Evolutionary conservation across 2,113 vertebrate species (phyloP), one percentile per base, ranked within the genome.

Genomic region (Esox niger): DNA sequence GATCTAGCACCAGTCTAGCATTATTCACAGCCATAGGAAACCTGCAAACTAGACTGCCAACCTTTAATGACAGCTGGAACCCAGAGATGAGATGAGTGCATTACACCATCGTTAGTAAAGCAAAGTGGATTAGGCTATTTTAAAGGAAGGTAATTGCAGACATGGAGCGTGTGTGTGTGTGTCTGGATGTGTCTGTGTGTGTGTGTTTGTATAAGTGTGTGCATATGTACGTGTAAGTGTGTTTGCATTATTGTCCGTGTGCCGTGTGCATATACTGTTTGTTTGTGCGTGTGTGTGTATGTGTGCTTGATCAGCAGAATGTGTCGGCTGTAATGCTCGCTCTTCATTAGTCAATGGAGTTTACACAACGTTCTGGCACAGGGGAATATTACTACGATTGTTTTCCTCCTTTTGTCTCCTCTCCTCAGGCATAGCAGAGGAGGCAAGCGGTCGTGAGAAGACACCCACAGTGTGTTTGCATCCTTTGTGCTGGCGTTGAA

Each of bases 341-440:
- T 70, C 71, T 75, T 70, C 71, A 68, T 74, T 73, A 61, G 66
- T 78, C 83, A 72, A 76, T 75, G 75, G 74, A 75, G 66, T n/a
- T n/a, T n/a, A 57, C 64, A 72, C 13, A 55, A 60, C 13, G 60
- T 62, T 68, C 64, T n/a, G 46, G 58, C 38, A 46, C 21, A 68
- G 62, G 17, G 43, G 66, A 79, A 73, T 62, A 78, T 70, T 74
- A 25, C 58, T 2, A 62, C 7, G 66, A 63, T 72, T 76, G 75
- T 68, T 75, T 68, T 62, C n/a, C 31, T 35, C 9, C 10, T 49
- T 27, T 54, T 56, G 61, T 46, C 49, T 25, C 43, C n/a, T 64
- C 73, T 64, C 13, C 56, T 31, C 60, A 65, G 57, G 57, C 1
- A 20, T 10, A 31, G 32, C 32, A 61, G 32, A n/a, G 32, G 31